Percentiles rank a stretch among this genome's conserved stretches.
These are phyloP conservation scores for Sakesphorus luctuosus DNA, from an alignment of 2,113 vertebrate species.

Conservation along the genomic window DNA sequence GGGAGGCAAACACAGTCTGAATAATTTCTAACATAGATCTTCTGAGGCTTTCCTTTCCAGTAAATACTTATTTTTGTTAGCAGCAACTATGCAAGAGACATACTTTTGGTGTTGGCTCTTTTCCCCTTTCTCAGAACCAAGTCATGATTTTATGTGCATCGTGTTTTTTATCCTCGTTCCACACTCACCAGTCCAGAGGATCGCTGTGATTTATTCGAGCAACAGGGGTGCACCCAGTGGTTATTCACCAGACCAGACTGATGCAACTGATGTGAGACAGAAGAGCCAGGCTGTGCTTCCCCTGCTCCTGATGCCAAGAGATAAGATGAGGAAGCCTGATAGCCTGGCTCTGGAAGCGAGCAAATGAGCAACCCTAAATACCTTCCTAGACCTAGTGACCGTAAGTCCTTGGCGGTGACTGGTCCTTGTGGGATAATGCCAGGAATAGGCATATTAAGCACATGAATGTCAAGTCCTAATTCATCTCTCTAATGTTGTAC, in stretches of 20 bases:
- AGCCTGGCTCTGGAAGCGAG: constrained; percentile 8
- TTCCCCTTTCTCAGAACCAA: background rate
- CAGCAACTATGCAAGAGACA: background rate
- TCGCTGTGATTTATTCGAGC: background rate
- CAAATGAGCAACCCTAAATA: constrained; percentile 47
- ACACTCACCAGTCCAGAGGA: background rate
- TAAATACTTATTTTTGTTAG: background rate
- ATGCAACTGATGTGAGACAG: background rate
- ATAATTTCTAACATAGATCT: background rate
- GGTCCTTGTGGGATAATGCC: constrained; percentile 62
- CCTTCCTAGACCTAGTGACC: constrained; percentile 7
- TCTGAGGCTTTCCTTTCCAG: background rate
- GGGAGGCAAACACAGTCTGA: background rate
- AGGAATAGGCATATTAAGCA: constrained; percentile 67
- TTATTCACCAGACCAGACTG: background rate
- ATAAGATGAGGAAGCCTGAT: constrained; percentile 49
- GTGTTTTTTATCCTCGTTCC: background rate
- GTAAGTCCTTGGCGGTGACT: constrained; percentile 47
- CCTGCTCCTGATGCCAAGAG: background rate
- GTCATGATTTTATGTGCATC: background rate
- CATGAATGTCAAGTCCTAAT: constrained; percentile 75
- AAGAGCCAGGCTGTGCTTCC: background rate
- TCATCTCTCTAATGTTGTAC: constrained; percentile 77
- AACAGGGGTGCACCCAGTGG: background rate
- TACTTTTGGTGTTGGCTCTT: background rate